Evolutionary conservation across 2,113 vertebrate genomes (phyloP).

Genomic region (Mastomys natalensis): DNA sequence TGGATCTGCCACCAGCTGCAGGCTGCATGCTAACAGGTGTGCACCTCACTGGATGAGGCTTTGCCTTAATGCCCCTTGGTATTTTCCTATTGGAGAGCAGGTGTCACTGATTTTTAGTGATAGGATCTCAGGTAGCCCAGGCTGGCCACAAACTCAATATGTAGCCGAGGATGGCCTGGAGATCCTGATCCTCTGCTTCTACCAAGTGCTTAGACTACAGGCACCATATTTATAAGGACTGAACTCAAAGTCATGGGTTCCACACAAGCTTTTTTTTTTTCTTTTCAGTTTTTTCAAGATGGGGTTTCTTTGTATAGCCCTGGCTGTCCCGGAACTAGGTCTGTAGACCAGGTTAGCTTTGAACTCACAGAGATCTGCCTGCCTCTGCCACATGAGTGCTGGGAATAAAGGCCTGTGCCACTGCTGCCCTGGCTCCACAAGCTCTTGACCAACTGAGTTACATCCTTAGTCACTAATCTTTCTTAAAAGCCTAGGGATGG

Average conservation of each 20-base stretch:
- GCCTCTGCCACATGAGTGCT: neutral
- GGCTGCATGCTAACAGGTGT: neutral
- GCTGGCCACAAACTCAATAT: neutral
- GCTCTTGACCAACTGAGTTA: no score
- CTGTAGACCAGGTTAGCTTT: neutral
- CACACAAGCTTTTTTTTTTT: neutral
- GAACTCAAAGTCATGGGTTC: neutral
- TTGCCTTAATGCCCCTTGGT: accelerated
- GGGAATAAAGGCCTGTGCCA: neutral
- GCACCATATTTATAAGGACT: neutral
- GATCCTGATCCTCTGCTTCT: neutral
- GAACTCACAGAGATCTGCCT: neutral
- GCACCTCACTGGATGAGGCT: neutral
- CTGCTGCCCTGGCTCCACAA: no score
- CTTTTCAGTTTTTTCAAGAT: neutral
- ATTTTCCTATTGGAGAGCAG: neutral
- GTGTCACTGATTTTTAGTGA: neutral
- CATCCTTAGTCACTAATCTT: neutral
- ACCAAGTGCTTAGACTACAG: neutral
- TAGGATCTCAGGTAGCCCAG: neutral
- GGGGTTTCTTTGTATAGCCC: neutral
- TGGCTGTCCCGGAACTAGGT: neutral
- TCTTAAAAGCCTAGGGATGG: neutral
- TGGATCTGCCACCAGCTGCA: no score
- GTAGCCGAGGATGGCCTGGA: neutral